These are phyloP conservation scores for Idaea aversata DNA, from an alignment of 2,888 invertebrate genomes.

Conservation along the genomic window DNA sequence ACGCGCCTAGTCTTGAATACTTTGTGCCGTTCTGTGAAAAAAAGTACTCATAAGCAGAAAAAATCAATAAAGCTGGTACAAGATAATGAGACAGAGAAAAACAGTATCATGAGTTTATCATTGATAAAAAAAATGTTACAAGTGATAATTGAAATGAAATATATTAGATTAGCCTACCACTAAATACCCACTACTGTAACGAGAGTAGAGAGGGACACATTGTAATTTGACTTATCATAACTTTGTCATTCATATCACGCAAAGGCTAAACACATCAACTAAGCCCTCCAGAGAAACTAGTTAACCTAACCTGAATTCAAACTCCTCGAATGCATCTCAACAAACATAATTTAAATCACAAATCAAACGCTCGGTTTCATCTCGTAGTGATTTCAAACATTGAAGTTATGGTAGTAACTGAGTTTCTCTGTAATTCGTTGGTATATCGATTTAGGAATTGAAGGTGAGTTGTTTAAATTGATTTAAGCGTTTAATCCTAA, in stretches of 20 bases:
- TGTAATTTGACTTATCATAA: not conserved
- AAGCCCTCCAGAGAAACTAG: conserved; percentile 4
- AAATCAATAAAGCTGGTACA: too few species aligned
- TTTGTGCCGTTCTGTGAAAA: too few species aligned
- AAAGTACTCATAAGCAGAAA: too few species aligned
- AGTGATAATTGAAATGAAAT: too few species aligned
- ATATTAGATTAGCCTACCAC: too few species aligned
- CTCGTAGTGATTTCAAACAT: conserved; percentile 41
- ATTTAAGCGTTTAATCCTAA: not conserved
- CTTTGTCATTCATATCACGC: not conserved
- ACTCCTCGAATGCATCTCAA: conserved; percentile 36
- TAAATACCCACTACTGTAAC: too few species aligned
- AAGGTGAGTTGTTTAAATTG: not conserved
- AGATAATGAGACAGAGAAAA: too few species aligned
- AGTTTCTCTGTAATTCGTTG: not conserved
- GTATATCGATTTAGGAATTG: not conserved
- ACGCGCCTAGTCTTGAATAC: too few species aligned
- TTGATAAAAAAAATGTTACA: too few species aligned
- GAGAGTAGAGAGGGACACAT: too few species aligned
- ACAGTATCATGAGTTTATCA: too few species aligned
- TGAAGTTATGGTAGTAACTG: conserved; percentile 17
- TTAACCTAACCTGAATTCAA: conserved; percentile 24
- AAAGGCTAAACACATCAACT: not conserved
- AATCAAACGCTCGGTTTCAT: conserved; percentile 43
- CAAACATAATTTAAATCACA: conserved; percentile 53